Evolutionary conservation across 2,113 vertebrate genomes (phyloP).

Genomic region (Tapirus terrestris): DNA sequence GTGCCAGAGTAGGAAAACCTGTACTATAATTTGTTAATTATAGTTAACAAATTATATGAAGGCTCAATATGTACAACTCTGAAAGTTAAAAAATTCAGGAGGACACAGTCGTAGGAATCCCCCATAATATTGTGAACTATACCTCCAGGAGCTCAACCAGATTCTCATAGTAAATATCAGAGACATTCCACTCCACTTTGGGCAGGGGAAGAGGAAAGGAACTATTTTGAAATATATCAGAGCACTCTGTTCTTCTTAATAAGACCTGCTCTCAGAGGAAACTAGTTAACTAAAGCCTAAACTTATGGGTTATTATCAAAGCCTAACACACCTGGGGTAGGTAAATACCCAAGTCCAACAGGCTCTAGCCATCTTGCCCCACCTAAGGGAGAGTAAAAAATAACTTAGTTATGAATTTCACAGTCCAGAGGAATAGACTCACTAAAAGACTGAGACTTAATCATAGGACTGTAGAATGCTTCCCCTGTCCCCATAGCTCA

Average conservation of each 20-base stretch:
- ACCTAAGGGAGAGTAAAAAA: background rate
- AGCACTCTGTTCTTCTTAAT: background rate
- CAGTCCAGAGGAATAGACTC: too few relatives aligned
- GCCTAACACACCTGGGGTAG: background rate
- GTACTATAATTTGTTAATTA: too few relatives aligned
- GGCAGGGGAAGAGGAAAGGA: background rate
- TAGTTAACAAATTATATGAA: background rate
- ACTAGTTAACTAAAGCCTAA: background rate
- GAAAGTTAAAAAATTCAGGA: background rate
- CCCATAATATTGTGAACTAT: background rate
- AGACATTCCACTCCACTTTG: background rate
- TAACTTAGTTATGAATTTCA: too few relatives aligned
- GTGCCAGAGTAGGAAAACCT: too few relatives aligned
- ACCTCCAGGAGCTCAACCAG: background rate
- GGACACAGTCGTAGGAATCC: background rate
- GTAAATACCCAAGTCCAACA: background rate
- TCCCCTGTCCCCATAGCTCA: background rate
- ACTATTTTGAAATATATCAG: background rate
- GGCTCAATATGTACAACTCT: background rate
- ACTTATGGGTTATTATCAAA: background rate
- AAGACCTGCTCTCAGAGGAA: background rate
- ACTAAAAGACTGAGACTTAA: too few relatives aligned
- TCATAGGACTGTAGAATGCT: background rate
- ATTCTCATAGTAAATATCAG: background rate
- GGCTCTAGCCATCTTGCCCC: background rate